These are phyloP conservation scores for Xenopus laevis DNA, from an alignment of 2,113 vertebrate species.

Conservation along the genomic window DNA sequence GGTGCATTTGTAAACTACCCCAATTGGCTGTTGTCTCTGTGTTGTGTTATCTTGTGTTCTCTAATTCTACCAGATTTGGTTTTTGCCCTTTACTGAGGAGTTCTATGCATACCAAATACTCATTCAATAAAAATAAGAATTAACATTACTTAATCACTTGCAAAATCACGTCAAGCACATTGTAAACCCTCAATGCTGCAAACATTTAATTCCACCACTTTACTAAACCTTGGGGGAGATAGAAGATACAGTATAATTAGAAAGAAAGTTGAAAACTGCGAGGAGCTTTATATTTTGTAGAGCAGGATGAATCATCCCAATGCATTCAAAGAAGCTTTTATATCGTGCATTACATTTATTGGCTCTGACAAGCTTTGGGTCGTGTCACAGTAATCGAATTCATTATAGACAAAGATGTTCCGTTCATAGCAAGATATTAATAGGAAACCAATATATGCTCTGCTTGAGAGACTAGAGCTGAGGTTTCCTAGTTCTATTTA, in stretches of 20 bases:
- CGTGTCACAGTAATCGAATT: slow-evolving; percentile 27
- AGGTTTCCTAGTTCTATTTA: no score
- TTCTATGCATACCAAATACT: no score
- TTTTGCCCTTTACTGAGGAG: no score
- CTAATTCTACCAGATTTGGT: no score
- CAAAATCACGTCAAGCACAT: no score
- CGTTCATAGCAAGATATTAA: slow-evolving; percentile 9
- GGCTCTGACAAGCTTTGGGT: slow-evolving; percentile 28
- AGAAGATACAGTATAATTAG: slow-evolving; percentile 4
- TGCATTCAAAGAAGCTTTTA: slow-evolving; percentile 26
- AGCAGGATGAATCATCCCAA: slow-evolving; percentile 20
- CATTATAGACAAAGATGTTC: slow-evolving; percentile 22
- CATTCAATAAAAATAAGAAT: no score
- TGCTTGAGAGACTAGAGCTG: background rate
- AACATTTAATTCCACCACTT: background rate
- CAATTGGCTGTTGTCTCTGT: no score
- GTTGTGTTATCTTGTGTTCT: no score
- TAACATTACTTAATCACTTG: no score
- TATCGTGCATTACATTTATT: slow-evolving; percentile 35
- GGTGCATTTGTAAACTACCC: no score
- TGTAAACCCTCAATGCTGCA: no score
- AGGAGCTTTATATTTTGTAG: background rate
- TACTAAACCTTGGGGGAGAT: background rate
- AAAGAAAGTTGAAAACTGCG: slow-evolving; percentile 7
- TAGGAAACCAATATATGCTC: slow-evolving; percentile 28